These are phyloP conservation scores for Arvicanthis niloticus DNA, from an alignment of 2,113 vertebrate species.

Conservation along the genomic window DNA sequence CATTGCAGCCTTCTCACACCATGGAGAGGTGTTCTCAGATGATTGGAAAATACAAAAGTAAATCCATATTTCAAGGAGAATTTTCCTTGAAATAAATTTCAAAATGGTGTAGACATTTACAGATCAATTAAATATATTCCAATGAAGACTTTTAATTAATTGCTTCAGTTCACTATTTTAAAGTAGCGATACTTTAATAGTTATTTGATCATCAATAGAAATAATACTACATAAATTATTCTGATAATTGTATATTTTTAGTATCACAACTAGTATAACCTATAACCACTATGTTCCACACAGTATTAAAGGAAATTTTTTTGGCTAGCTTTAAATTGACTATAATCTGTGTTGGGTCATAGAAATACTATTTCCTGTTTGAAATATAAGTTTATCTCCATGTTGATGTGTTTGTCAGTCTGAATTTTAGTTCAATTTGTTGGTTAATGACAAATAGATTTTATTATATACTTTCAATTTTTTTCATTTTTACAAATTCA, in stretches of 20 bases:
- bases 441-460: constrained; percentile 1
- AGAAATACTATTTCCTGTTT: not conserved
- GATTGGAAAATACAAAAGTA: not conserved
- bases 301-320: not conserved
- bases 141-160: not conserved
- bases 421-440: not conserved
- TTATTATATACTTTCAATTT: constrained; percentile 50
- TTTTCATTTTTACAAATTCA: not conserved
- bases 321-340: not conserved
- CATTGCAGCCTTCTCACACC: not conserved
- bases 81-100: not conserved
- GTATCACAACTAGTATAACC: not conserved
- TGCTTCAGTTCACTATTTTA: not conserved
- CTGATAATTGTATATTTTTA: not conserved
- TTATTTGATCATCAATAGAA: not conserved
- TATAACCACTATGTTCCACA: not conserved
- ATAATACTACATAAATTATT: not conserved
- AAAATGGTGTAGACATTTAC: not conserved
- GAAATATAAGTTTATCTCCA: not conserved
- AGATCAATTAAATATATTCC: not conserved
- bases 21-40: not conserved
- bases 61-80: not conserved
- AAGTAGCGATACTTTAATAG: not conserved
- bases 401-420: not conserved
- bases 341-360: not conserved